These are phyloP conservation scores for Drosophila subpulchrella DNA, from an alignment of 1,140 invertebrate genomes.

Conservation along the genomic window DNA sequence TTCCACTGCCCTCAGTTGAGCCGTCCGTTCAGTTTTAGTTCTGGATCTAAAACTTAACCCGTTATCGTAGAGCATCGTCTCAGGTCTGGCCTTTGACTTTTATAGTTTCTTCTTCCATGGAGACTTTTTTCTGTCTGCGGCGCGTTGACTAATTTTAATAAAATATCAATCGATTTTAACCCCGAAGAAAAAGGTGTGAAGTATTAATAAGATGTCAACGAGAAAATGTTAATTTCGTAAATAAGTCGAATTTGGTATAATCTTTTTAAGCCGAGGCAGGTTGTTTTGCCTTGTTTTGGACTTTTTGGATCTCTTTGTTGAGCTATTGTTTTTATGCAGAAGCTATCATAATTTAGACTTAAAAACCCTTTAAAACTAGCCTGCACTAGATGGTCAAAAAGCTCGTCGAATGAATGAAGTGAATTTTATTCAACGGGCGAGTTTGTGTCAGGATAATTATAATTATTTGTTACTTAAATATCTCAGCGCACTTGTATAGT, in stretches of 20 bases:
- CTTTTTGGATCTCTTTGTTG: slow-evolving; percentile 28
- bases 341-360: slow-evolving; percentile 39
- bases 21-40: slow-evolving; percentile 47
- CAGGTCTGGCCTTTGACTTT: slow-evolving; percentile 38
- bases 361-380: slow-evolving; percentile 18
- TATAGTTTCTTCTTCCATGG: slow-evolving; percentile 15
- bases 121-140: slow-evolving; percentile 40
- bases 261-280: slow-evolving; percentile 25
- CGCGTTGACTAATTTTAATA: slow-evolving; percentile 80
- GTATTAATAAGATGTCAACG: slow-evolving; percentile 83
- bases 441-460: neutral
- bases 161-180: slow-evolving; percentile 78
- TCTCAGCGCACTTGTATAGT: neutral
- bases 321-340: slow-evolving; percentile 49
- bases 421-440: neutral
- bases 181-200: slow-evolving; percentile 76
- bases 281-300: slow-evolving; percentile 44
- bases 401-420: slow-evolving; percentile 18
- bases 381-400: slow-evolving; percentile 8
- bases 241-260: slow-evolving; percentile 64
- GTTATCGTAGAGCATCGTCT: slow-evolving; percentile 47
- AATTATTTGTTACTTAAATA: neutral
- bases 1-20: slow-evolving; percentile 40
- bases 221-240: slow-evolving; percentile 76
- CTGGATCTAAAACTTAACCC: slow-evolving; percentile 24